These are phyloP conservation scores for Chaitophorus viminalis DNA, from an alignment of 2,888 invertebrate genomes.

Conservation along the genomic window DNA sequence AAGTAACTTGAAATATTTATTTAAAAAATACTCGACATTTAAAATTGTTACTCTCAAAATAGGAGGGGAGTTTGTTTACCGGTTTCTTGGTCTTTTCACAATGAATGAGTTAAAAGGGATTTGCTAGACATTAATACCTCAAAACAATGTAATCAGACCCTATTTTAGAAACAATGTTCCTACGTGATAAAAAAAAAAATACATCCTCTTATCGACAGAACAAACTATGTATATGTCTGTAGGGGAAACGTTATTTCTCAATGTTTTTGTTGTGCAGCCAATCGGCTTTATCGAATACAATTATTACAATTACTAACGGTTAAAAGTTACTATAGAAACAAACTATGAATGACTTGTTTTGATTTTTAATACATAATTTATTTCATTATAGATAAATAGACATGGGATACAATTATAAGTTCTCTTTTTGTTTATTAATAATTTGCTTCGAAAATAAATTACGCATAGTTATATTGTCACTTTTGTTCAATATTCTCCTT, in stretches of 20 bases:
- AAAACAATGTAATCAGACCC: constrained; percentile 46
- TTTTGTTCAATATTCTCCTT: too few species aligned
- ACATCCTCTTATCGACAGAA: constrained; percentile 18
- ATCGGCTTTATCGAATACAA: constrained; percentile 4
- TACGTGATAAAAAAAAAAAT: constrained; percentile 11
- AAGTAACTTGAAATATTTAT: too few species aligned
- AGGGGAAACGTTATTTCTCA: constrained; percentile 5
- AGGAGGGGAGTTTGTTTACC: constrained; percentile 13
- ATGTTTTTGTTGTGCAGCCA: constrained; percentile 28
- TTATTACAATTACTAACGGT: constrained; percentile 43
- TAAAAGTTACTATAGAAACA: constrained; percentile 31
- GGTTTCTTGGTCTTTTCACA: constrained; percentile 2
- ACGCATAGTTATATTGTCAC: too few species aligned
- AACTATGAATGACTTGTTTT: neutral
- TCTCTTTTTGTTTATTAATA: too few species aligned
- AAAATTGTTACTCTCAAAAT: neutral
- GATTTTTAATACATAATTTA: neutral
- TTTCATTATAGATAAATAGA: too few species aligned
- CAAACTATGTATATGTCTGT: neutral
- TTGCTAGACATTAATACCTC: constrained; percentile 45
- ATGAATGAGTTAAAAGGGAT: constrained; percentile 17
- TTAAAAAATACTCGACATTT: neutral
- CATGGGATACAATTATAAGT: too few species aligned
- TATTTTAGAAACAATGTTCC: constrained; percentile 42
- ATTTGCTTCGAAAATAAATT: too few species aligned